Evolutionary conservation across 1,140 invertebrate species (phyloP).

Genomic region (Helicoverpa armigera): DNA sequence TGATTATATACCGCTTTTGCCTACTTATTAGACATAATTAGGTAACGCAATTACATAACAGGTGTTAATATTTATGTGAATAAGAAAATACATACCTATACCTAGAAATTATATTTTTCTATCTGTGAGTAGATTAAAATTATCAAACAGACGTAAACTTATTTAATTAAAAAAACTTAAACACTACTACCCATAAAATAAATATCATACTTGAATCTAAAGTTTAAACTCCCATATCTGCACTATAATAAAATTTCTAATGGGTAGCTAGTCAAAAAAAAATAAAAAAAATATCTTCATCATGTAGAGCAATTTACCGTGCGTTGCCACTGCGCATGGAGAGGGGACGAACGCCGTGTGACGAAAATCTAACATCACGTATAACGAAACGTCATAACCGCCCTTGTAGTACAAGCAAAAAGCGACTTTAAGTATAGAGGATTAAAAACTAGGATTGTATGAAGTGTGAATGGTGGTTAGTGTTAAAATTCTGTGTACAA

Average conservation of each 20-base stretch:
- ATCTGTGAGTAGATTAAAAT: neutral
- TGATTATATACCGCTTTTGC: neutral
- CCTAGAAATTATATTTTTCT: neutral
- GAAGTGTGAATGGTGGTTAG: neutral
- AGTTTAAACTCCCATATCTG: neutral
- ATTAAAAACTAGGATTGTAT: neutral
- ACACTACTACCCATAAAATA: neutral
- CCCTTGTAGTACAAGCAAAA: neutral
- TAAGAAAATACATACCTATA: neutral
- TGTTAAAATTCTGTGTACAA: conserved; percentile 63
- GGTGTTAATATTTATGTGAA: neutral
- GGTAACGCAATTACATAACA: neutral
- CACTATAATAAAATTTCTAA: conserved; percentile 40
- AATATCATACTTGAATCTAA: neutral
- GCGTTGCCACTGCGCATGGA: conserved; percentile 64
- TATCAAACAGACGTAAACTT: neutral
- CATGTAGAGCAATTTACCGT: conserved; percentile 50
- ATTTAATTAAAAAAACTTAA: neutral
- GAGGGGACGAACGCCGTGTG: conserved; percentile 65
- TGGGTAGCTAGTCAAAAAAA: conserved; percentile 41
- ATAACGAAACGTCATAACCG: conserved; percentile 57
- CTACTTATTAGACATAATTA: neutral
- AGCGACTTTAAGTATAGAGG: neutral
- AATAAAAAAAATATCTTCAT: conserved; percentile 28
- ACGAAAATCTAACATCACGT: conserved; percentile 68